These are phyloP conservation scores for Ametastegia equiseti DNA, from an alignment of 2,888 invertebrate genomes.

Conservation along the genomic window DNA sequence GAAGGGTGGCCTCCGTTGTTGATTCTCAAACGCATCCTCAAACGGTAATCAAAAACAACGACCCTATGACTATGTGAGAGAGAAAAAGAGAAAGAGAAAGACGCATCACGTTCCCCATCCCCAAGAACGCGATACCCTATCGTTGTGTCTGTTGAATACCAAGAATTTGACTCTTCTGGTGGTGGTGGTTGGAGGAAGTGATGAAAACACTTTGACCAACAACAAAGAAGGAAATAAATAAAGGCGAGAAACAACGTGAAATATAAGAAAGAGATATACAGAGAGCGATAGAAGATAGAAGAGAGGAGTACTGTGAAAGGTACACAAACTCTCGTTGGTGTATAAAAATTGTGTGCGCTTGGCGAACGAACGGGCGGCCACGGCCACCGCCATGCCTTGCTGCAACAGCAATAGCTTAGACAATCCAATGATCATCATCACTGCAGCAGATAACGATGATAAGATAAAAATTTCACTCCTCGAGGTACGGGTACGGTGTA, in stretches of 20 bases:
- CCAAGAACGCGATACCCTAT: not conserved
- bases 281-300: not conserved
- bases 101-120: not conserved
- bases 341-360: not conserved
- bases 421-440: conserved; percentile 19
- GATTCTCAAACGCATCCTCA: not conserved
- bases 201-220: not conserved
- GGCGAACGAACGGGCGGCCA: conserved; percentile 17
- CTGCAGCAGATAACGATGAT: not conserved
- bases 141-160: not conserved
- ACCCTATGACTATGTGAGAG: conserved; percentile 8
- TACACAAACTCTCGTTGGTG: too few relatives aligned
- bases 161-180: not conserved
- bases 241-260: not conserved
- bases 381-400: conserved; percentile 38
- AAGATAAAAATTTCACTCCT: conserved; percentile 25
- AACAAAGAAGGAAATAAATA: not conserved
- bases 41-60: not conserved
- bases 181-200: conserved; percentile 10
- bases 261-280: not conserved
- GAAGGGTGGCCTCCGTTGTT: too few relatives aligned
- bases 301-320: too few relatives aligned
- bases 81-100: too few relatives aligned
- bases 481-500: conserved; percentile 27
- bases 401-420: conserved; percentile 28